Evolutionary conservation across 1,140 invertebrate genomes (phyloP).

Genomic region (Tenebrio molitor): DNA sequence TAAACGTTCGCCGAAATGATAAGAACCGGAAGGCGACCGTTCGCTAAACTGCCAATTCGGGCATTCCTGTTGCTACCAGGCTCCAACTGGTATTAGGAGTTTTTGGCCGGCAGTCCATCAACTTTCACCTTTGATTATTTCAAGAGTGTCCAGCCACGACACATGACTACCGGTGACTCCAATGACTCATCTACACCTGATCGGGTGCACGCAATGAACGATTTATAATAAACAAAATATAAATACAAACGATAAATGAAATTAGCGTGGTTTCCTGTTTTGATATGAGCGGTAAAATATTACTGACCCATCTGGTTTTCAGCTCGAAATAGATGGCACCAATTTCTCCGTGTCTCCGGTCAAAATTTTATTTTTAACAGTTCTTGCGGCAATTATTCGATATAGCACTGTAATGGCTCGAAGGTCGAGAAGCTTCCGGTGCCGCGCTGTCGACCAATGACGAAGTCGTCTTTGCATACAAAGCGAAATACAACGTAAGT

Average conservation of each 20-base stretch:
- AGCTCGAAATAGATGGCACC: too few relatives aligned
- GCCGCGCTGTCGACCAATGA: background rate
- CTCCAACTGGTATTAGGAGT: background rate
- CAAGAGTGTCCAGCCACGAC: background rate
- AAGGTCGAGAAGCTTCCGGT: slow-evolving; percentile 32
- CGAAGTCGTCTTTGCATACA: slow-evolving; percentile 13
- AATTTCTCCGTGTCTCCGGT: too few relatives aligned
- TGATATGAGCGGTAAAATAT: background rate
- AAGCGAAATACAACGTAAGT: slow-evolving; percentile 2
- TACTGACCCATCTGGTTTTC: too few relatives aligned
- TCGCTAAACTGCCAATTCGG: too few relatives aligned
- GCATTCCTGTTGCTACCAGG: background rate
- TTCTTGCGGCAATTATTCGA: background rate
- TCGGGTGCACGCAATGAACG: background rate
- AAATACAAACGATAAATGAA: background rate
- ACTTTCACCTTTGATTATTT: background rate
- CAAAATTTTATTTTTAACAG: too few relatives aligned
- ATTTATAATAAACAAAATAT: background rate
- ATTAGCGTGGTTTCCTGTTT: background rate
- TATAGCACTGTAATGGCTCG: background rate
- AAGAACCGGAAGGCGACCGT: background rate
- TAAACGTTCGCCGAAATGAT: slow-evolving; percentile 14
- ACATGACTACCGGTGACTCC: background rate
- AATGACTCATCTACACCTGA: background rate
- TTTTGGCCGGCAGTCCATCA: background rate